Evolutionary conservation across 1,140 invertebrate genomes (phyloP).

Genomic region (Colletes gigas): DNA sequence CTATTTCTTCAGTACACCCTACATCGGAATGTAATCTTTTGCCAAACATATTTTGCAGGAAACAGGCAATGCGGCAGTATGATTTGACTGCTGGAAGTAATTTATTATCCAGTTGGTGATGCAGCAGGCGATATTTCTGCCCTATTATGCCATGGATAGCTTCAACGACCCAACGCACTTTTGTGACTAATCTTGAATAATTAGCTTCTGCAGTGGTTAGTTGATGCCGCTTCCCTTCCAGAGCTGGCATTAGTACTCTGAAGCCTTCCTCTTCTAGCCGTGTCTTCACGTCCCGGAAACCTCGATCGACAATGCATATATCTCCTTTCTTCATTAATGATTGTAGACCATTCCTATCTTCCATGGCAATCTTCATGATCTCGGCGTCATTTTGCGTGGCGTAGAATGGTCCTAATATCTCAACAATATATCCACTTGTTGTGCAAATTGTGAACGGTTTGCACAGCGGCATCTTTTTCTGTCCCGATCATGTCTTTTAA

Average conservation of each 20-base stretch:
- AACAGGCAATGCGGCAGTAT: conserved; percentile 53
- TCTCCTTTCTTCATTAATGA: conserved; percentile 4
- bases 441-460: conserved; percentile 62
- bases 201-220: too few relatives aligned
- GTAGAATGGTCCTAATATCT: conserved; percentile 6
- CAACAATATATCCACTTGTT: conserved; percentile 59
- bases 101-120: conserved; percentile 65
- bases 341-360: conserved; percentile 36
- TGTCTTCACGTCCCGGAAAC: conserved; percentile 41
- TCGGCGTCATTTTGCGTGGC: conserved; percentile 29
- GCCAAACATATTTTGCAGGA: conserved; percentile 57
- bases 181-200: too few relatives aligned
- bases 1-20: conserved; percentile 41
- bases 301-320: conserved; percentile 60
- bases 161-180: too few relatives aligned
- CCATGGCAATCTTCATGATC: conserved; percentile 23
- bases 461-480: conserved; percentile 57
- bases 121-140: conserved; percentile 39
- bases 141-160: too few relatives aligned
- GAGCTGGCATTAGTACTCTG: too few relatives aligned
- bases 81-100: conserved; percentile 44
- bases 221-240: too few relatives aligned
- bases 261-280: too few relatives aligned
- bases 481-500: conserved; percentile 40
- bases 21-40: conserved; percentile 57